A percentile compares a stretch with the other conserved stretches of the same genome.
Conservation (phyloP, 2,797 vertebrate genomes). For the Merluccius polli region DNA sequence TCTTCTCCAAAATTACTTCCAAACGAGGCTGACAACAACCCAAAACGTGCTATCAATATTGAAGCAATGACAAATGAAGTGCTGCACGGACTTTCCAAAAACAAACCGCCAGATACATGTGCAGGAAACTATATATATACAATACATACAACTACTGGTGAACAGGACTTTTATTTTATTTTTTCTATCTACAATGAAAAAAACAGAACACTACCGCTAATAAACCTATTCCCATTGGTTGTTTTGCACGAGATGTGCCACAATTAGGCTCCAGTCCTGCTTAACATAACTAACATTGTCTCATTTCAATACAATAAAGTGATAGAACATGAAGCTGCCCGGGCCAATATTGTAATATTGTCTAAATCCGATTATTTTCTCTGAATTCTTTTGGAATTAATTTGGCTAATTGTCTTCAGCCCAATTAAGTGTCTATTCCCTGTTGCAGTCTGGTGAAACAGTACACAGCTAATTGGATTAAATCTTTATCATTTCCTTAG, state of each 20-base stretch:
- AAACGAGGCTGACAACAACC: not conserved
- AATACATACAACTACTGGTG: not conserved
- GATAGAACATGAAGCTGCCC: constrained; percentile 51
- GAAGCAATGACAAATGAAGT: not conserved
- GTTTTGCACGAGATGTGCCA: constrained; percentile 54
- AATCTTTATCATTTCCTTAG: constrained; percentile 78
- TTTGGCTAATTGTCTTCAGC: constrained; percentile 81
- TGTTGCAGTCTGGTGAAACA: constrained; percentile 72
- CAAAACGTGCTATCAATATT: not conserved
- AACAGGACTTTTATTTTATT: not conserved
- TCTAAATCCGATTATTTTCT: constrained; percentile 73
- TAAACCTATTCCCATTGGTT: constrained; percentile 57
- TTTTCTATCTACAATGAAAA: constrained; percentile 52
- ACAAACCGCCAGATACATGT: not conserved
- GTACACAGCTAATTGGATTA: constrained; percentile 79
- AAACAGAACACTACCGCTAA: constrained; percentile 44
- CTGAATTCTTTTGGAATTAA: constrained; percentile 77
- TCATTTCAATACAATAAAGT: constrained; percentile 67
- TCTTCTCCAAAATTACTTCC: not conserved
- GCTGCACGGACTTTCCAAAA: not conserved
- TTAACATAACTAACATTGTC: constrained; percentile 52
- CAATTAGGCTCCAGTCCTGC: constrained; percentile 46
- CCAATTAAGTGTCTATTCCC: constrained; percentile 80
- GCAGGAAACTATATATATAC: not conserved
- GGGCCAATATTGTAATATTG: constrained; percentile 69